phyloP scores from a whole-genome alignment of 30 jellyfish, hydroid and myxozoan genomes.

The Aurelia sp. region DNA sequence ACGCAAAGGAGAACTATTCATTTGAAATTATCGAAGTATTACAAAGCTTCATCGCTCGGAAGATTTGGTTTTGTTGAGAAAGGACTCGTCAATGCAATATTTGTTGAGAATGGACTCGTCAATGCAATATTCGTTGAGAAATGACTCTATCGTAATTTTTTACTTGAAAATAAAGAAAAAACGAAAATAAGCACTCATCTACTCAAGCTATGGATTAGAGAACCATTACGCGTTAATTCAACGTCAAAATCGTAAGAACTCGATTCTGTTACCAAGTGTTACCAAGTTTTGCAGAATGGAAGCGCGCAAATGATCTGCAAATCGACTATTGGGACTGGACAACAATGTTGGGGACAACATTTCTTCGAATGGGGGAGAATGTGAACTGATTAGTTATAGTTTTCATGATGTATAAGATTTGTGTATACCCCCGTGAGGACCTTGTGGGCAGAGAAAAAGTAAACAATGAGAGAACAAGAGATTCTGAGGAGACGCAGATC shows the following conservation, averaged over 20 bases:
- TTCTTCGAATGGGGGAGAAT: constrained; percentile 33
- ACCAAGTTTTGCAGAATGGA: background rate
- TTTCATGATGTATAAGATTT: no score
- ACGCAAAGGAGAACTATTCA: constrained; percentile 2
- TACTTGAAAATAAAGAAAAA: no score
- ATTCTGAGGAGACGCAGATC: no score
- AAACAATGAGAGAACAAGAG: no score
- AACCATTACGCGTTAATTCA: background rate
- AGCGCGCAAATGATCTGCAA: constrained; percentile 6
- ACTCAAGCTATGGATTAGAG: background rate
- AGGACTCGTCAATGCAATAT: constrained; percentile 7
- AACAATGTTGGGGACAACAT: background rate
- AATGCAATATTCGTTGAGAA: background rate
- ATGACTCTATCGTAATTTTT: background rate
- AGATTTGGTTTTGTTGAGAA: constrained; percentile 17
- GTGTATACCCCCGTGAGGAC: background rate
- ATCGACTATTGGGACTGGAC: background rate
- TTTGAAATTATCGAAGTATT: no score
- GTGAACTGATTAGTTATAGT: constrained; percentile 4
- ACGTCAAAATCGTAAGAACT: background rate
- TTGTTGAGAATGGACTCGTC: no score
- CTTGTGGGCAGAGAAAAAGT: no score
- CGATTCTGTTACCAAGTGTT: background rate
- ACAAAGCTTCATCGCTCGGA: background rate
- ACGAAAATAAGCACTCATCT: background rate